Percentiles rank a stretch among this genome's conserved stretches.
phyloP scores from a whole-genome alignment of 2,113 vertebrate species.

The Haemorhous mexicanus region DNA sequence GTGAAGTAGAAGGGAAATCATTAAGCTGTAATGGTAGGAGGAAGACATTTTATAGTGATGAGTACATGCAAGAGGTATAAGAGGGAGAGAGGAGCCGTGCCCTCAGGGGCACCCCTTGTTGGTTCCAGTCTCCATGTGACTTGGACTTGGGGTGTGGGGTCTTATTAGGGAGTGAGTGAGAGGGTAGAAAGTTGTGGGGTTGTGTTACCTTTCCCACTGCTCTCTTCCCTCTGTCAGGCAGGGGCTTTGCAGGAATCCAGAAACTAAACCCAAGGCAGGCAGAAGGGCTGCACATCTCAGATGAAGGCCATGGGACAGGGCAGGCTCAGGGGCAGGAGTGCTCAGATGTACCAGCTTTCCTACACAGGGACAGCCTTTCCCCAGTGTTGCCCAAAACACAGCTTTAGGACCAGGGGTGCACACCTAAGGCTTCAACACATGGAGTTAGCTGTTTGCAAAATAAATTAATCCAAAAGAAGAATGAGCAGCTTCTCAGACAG shows the following conservation, averaged over 20 bases:
- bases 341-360: background rate
- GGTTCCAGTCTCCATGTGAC: background rate
- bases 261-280: background rate
- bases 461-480: background rate
- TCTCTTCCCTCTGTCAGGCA: background rate
- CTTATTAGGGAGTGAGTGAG: background rate
- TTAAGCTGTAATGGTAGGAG: conserved; percentile 33
- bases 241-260: background rate
- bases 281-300: background rate
- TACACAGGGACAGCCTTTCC: background rate
- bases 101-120: background rate
- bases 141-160: background rate
- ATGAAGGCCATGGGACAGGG: background rate
- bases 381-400: accelerated
- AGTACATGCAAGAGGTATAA: background rate
- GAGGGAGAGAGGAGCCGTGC: background rate
- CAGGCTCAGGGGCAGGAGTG: background rate
- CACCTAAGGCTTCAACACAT: accelerated
- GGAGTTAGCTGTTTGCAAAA: background rate
- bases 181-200: accelerated
- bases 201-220: background rate
- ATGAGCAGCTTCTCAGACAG: background rate
- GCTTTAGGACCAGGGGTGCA: background rate
- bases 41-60: conserved; percentile 11
- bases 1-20: conserved; percentile 39